Percentiles rank a stretch among this genome's conserved stretches.
Conservation (phyloP, 2,113 vertebrate species). For the Halcyon senegalensis region DNA sequence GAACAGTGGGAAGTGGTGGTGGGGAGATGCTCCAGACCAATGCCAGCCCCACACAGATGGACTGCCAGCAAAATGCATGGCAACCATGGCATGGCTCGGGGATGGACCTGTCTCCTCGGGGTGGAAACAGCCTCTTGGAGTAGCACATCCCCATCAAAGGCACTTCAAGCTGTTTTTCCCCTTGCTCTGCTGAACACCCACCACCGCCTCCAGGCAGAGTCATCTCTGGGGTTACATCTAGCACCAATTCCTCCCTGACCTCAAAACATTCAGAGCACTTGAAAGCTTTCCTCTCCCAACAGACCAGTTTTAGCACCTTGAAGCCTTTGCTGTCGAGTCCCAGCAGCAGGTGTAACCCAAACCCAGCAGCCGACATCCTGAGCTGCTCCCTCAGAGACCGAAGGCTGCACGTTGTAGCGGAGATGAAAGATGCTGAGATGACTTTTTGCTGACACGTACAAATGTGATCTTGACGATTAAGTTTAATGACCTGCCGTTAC, state of each 20-base stretch:
- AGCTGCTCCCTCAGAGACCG: background rate
- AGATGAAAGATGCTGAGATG: conserved; percentile 38
- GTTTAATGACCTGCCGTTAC: conserved; percentile 61
- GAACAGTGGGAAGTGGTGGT: background rate
- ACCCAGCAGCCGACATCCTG: background rate
- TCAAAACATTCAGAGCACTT: background rate
- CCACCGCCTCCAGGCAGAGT: background rate
- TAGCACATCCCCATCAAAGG: background rate
- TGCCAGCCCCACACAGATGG: fast-evolving
- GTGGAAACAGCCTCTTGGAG: background rate
- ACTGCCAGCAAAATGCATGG: fast-evolving
- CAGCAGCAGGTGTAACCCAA: conserved; percentile 18
- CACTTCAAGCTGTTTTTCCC: background rate
- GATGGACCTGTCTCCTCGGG: background rate
- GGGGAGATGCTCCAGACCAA: background rate
- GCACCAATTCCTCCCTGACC: background rate
- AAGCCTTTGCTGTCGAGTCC: background rate
- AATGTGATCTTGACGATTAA: conserved; percentile 56
- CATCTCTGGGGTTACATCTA: background rate
- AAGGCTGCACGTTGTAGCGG: background rate
- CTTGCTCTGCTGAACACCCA: background rate
- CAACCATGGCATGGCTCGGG: fast-evolving
- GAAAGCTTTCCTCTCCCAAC: background rate
- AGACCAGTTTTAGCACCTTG: background rate
- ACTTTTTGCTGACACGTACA: conserved; percentile 59